Base-by-base conservation (phyloP, 2,113 vertebrate genomes). In the Hemicordylus capensis region DNA sequence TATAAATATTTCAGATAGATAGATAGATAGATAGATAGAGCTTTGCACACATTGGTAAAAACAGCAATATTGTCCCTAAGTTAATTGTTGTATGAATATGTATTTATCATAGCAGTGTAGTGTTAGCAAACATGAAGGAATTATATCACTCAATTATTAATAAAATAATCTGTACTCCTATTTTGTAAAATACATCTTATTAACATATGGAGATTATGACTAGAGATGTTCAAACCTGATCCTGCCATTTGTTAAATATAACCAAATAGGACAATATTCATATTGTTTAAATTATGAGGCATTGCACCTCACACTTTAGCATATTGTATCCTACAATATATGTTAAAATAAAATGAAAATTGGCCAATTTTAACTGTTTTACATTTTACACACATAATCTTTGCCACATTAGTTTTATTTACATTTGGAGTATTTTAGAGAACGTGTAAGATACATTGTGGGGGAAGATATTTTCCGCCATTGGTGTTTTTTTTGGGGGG, bases 211-310 rank as follows among this genome's bases (percentile, higher is more conserved):
- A 8, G 28, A 0, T 1, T 10, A 8, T 34, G 80, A 11, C 89
- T 87, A 66, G 37, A 84, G 12, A 0, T 11, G 66, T 37, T 67
- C 86, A 31, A 0, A 67, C 83, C 59, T 34, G 83, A 42, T 76
- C 72, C 72, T 63, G 26, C 56, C 84, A 76, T 54, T 72, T 93
- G 87, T 82, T 91, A 26, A 8, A 0, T 48, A 74, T 89, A 83
- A 90, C 78, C 78, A 91, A 87, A 94, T 58, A 6, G 86, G 85
- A 86, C 91, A 31, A 34, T 88, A 92, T 90, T 90, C 83, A 34
- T 78, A 1, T 80, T 76, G 39, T 34, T 90, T 82, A 69, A 31
- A 44, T 39, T 37, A 80, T 0, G 1, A 46, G 59, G 54, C 83
- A 77, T 58, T 67, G 17, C 5, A 2, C 22, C 12, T 89, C 72